These are phyloP conservation scores for Spilogale gracilis DNA, from an alignment of 2,113 vertebrate species.

Conservation along the genomic window DNA sequence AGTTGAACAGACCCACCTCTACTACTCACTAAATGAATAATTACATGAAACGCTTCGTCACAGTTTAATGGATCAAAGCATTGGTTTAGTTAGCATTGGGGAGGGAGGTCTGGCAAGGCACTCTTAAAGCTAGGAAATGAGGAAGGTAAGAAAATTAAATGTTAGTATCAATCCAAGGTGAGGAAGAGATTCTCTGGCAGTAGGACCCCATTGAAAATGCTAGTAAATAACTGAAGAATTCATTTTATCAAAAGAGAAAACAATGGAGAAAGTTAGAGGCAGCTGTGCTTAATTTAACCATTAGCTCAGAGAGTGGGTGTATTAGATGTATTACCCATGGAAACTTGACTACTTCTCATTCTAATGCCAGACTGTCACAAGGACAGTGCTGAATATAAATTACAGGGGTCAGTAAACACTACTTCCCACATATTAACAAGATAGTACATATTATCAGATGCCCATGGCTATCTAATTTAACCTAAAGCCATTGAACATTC, in stretches of 20 bases:
- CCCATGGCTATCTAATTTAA: not conserved
- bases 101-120: not conserved
- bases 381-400: not conserved
- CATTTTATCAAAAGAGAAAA: constrained; percentile 10
- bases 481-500: not conserved
- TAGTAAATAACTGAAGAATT: not conserved
- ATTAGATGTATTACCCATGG: not conserved
- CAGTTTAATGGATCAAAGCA: not conserved
- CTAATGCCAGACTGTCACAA: not conserved
- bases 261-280: not conserved
- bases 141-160: constrained; percentile 5
- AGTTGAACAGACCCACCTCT: not conserved
- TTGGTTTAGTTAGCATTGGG: not conserved
- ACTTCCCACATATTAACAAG: not conserved
- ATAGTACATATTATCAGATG: not conserved
- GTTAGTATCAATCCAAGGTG: not conserved
- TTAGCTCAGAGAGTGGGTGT: not conserved
- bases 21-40: not conserved
- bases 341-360: not conserved
- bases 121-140: not conserved
- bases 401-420: not conserved
- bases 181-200: not conserved
- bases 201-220: not conserved
- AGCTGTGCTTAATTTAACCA: not conserved
- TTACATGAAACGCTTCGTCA: not conserved